phyloP scores from a whole-genome alignment of 2,113 vertebrate genomes.

The Pyxicephalus adspersus region DNA sequence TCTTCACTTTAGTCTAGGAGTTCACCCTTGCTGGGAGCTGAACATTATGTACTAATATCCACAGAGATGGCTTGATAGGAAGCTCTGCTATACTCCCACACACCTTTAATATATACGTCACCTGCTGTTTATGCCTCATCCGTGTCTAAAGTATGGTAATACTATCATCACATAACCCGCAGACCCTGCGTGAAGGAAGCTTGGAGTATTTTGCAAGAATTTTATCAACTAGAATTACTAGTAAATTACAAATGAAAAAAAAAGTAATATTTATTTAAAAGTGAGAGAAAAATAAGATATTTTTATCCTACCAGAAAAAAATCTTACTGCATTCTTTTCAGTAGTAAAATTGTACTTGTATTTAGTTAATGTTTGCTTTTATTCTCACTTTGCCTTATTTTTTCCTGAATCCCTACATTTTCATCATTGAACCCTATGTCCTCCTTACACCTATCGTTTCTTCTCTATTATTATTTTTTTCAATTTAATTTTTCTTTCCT shows the following conservation, averaged over 20 bases:
- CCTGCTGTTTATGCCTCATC: not conserved
- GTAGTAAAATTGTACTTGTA: too few species aligned
- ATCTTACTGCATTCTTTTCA: too few species aligned
- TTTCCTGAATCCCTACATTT: too few species aligned
- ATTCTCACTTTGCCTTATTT: too few species aligned
- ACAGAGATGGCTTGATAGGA: not conserved
- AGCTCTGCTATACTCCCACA: not conserved
- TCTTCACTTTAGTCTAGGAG: not conserved
- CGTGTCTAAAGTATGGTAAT: not conserved
- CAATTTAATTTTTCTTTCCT: too few species aligned
- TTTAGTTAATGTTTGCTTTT: too few species aligned
- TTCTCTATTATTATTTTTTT: too few species aligned
- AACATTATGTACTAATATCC: slow-evolving; percentile 11
- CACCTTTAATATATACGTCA: not conserved
- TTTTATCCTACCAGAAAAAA: too few species aligned
- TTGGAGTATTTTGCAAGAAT: not conserved
- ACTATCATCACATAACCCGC: not conserved
- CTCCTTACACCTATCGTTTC: too few species aligned
- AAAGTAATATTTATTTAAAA: too few species aligned
- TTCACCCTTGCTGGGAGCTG: not conserved
- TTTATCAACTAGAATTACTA: not conserved
- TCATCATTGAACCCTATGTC: too few species aligned
- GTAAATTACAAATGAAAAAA: not conserved
- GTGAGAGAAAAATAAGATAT: too few species aligned
- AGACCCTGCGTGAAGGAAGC: not conserved